Evolutionary conservation across 2,888 invertebrate genomes (phyloP).

Genomic region (Chalcosyrphus nemorum): DNA sequence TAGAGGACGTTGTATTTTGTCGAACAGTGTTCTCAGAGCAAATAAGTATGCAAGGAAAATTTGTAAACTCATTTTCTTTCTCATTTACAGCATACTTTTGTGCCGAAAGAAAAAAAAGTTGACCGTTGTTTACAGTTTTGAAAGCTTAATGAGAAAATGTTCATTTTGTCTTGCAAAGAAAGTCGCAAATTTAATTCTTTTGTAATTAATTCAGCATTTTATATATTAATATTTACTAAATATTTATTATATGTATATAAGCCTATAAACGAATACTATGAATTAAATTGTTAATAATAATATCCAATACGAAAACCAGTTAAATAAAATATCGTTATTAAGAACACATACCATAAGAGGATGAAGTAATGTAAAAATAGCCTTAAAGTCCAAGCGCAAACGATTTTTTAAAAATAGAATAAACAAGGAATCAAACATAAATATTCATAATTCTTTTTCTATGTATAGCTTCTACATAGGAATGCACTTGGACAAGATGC

Average conservation of each 20-base stretch:
- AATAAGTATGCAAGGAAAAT: not conserved
- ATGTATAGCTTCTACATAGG: conserved; percentile 34
- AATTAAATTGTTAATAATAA: too few species aligned
- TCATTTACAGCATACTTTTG: not conserved
- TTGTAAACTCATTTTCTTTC: not conserved
- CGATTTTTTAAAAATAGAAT: conserved; percentile 53
- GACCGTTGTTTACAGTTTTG: not conserved
- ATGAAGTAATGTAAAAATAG: not conserved
- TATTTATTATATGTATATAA: too few species aligned
- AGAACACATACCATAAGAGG: too few species aligned
- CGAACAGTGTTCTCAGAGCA: too few species aligned
- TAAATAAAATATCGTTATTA: too few species aligned
- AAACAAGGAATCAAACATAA: conserved; percentile 26
- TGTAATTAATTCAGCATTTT: too few species aligned
- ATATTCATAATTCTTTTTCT: conserved; percentile 31
- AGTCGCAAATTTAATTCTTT: not conserved
- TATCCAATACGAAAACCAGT: too few species aligned
- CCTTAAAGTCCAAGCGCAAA: conserved; percentile 7
- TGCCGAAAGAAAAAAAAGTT: not conserved
- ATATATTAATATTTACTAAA: not conserved
- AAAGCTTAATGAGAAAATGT: not conserved
- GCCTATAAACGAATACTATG: too few species aligned
- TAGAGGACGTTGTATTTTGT: too few species aligned
- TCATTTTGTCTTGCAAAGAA: not conserved
- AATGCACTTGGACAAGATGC: conserved; percentile 48